Base-by-base conservation (phyloP, 2,113 vertebrate species). In the Cromileptes altivelis region DNA sequence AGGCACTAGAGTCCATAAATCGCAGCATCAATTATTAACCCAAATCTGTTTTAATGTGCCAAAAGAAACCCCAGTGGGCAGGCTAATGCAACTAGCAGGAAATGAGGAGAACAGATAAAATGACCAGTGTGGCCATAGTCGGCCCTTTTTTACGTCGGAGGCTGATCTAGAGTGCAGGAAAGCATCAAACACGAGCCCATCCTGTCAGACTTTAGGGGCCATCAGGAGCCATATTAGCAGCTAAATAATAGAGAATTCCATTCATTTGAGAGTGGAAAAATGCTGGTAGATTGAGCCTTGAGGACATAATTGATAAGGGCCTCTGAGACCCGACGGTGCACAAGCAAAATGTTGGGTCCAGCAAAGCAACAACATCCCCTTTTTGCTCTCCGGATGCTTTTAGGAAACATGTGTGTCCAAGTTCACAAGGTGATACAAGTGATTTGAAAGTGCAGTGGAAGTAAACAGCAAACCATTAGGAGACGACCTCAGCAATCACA, bases 21-120 rank as follows among this genome's bases (percentile, higher is more conserved):
- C 64, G 85, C 85, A 80, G 83, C 92, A 95, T 95, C 90, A 94
- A 95, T 95, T 95, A 95, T 95, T 95, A 89, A 95, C 81, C 88
- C 85, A 93, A 94, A 94, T 94, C 92, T 92, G 87, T 91, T 93
- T 94, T 94, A 95, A 95, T 94, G 93, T 94, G 94, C 93, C 85
- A 94, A 94, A 95, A 91, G 92, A 94, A 94, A 86, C 82, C 93
- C 92, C 92, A 71, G 78, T 7, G 87, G 88, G 78, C 19, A 13
- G 65, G 84, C 94, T 95, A 95, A 95, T 95, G 94, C 93, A 93
- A 92, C 88, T 78, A 87, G 85, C 93, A 93, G 93, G 93, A 95
- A 95, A 90, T 40, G 45, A 91, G 78, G 62, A 88, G 91, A 91
- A 84, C 61, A 82, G 90, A 88, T 89, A 87, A 90, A 93, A 91